Base-by-base conservation (phyloP, 30 jellyfish, hydroid and myxozoan species). In the Turritopsis dohrnii region DNA sequence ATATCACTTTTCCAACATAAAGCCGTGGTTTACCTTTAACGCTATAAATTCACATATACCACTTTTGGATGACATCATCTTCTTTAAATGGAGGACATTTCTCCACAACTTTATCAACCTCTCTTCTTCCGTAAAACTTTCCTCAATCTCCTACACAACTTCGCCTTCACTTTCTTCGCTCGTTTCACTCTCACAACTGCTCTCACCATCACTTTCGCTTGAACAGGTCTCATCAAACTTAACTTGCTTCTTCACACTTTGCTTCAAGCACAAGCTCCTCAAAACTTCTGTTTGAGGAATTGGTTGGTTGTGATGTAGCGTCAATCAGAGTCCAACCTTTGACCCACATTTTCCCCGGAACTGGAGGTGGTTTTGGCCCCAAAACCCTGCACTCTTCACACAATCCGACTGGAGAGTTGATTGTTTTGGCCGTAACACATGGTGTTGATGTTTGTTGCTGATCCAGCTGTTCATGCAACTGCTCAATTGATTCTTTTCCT, bases 21-120 rank as follows among this genome's bases (percentile, higher is more conserved):
- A 75, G 66, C 9, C 0, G 25, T 0, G 83, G 53, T n/a, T 75
- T 75, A 8, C 60, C 1, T 18, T 72, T n/a, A 18, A 18, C 0
- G 24, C 18, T 72, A 30, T 18, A 72, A 21, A 72, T 72, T 21
- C 21, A n/a, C 0, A 20, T 0, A 30, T 75, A 75, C 83, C 83
- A 75, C 66, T 75, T 75, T 30, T 75, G 83, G 16, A 75, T 23
- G 16, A 75, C 3, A 19, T 75, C 83, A 5, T 75, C 65, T 74
- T 74, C 83, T 13, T 28, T 75, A 17, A n/a, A 0, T 8, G 83
- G 83, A 26, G 83, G 83, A 30, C 0, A 0, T 22, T 75, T 30
- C 17, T 52, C 83, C 83, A 1, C 60, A 30, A 22, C 24, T 66
- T 69, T 0, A 7, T n/a, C 17, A 69, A 69, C 4, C 77, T 69